A percentile compares a stretch with the other conserved stretches of the same genome.
Conservation (phyloP, 2,797 vertebrate genomes). For the Spinus pinus region DNA sequence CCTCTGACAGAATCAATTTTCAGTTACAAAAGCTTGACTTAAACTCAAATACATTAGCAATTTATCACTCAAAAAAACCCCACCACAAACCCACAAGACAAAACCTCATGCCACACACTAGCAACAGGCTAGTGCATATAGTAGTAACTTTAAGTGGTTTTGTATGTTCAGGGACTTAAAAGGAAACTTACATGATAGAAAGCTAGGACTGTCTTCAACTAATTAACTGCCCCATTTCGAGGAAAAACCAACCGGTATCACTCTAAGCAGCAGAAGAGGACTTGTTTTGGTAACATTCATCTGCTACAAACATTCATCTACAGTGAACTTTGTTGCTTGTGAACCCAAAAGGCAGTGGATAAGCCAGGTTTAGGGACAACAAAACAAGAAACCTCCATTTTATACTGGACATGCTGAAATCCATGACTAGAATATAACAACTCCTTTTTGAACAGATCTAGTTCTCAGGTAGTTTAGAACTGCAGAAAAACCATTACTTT, state of each 20-base stretch:
- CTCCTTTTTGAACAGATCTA: background rate
- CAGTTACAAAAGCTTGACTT: background rate
- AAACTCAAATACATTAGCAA: background rate
- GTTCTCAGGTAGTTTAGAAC: background rate
- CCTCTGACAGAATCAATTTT: background rate
- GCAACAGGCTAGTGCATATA: background rate
- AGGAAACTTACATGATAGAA: background rate
- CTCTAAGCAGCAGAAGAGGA: background rate
- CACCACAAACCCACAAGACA: background rate
- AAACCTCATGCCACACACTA: background rate
- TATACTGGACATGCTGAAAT: background rate
- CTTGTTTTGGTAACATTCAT: background rate
- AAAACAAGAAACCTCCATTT: background rate
- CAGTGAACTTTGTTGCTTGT: background rate
- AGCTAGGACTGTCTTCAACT: background rate
- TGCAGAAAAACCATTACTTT: background rate
- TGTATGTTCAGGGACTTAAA: background rate
- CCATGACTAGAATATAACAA: background rate
- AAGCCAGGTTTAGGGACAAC: background rate
- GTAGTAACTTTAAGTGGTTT: background rate
- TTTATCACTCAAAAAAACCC: background rate
- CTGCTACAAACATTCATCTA: background rate
- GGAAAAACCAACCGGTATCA: background rate
- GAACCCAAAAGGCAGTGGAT: background rate
- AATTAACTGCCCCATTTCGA: background rate